Percentiles rank a stretch among this genome's conserved stretches.
Conservation (phyloP, 2,113 vertebrate genomes). For the Hirundichthys speculiger region DNA sequence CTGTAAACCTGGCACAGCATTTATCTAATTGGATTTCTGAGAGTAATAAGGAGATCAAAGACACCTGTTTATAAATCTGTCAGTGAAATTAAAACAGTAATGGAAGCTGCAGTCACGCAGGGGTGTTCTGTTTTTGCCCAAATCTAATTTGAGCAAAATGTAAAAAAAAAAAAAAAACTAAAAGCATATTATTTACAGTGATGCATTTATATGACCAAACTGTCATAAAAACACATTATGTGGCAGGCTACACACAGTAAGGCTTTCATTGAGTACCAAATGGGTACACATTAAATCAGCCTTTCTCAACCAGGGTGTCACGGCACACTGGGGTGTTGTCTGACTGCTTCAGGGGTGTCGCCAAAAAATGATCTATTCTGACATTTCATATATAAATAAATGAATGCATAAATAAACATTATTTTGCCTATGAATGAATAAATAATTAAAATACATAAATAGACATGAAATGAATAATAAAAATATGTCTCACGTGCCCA, state of each 20-base stretch:
- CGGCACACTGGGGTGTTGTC: no score
- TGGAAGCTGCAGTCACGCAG: constrained; percentile 71
- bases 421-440: no score
- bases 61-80: constrained; percentile 75
- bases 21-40: constrained; percentile 71
- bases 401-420: no score
- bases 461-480: no score
- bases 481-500: no score
- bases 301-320: no score
- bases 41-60: constrained; percentile 66
- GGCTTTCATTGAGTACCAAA: no score
- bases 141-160: constrained; percentile 63
- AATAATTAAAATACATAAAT: no score
- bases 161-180: constrained; percentile 48
- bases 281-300: no score
- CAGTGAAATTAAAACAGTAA: constrained; percentile 64
- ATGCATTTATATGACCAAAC: constrained; percentile 54
- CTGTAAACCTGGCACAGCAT: constrained; percentile 56
- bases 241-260: constrained; percentile 44
- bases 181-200: constrained; percentile 64
- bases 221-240: constrained; percentile 43
- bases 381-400: no score
- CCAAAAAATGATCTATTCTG: no score
- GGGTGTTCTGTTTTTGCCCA: constrained; percentile 71
- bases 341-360: no score